phyloP scores from a whole-genome alignment of 2,888 invertebrate species.

The Leptodirus hochenwartii region DNA sequence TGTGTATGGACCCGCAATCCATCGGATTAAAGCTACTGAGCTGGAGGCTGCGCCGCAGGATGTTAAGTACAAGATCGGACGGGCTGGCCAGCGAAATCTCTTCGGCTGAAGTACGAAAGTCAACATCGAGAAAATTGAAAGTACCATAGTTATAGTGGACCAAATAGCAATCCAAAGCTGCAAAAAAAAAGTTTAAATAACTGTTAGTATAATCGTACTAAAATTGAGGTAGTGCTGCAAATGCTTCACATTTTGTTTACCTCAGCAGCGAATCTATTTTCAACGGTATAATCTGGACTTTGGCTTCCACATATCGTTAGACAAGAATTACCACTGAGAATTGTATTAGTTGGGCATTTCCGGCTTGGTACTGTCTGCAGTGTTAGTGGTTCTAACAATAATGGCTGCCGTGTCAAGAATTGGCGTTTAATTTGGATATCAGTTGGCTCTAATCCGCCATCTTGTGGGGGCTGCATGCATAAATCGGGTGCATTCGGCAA shows the following conservation, averaged over 20 bases:
- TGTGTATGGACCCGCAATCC: constrained; percentile 20
- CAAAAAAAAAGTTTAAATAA: constrained; percentile 12
- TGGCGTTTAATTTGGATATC: too few species aligned
- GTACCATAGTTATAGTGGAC: constrained; percentile 58
- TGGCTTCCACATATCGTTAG: too few species aligned
- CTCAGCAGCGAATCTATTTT: constrained; percentile 5
- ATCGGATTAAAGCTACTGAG: constrained; percentile 18
- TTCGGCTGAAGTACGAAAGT: constrained; percentile 82
- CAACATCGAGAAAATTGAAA: constrained; percentile 65
- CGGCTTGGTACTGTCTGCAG: too few species aligned
- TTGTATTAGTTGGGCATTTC: constrained; percentile 19
- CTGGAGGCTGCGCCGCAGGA: constrained; percentile 37
- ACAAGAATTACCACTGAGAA: constrained; percentile 14
- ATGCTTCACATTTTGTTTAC: too few species aligned
- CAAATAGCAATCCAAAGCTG: constrained; percentile 55
- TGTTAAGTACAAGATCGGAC: constrained; percentile 79
- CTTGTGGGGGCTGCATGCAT: constrained; percentile 49
- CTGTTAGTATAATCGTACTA: too few species aligned
- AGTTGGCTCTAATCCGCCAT: too few species aligned
- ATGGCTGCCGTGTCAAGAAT: too few species aligned
- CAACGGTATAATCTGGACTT: too few species aligned
- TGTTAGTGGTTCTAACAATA: too few species aligned
- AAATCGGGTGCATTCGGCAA: constrained; percentile 59
- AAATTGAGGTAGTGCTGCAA: too few species aligned
- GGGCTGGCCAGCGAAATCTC: constrained; percentile 81